A percentile compares a stretch with the other conserved stretches of the same genome.
Evolutionary conservation across 2,888 invertebrate species (phyloP).

Genomic region (Hydriomena furcata): DNA sequence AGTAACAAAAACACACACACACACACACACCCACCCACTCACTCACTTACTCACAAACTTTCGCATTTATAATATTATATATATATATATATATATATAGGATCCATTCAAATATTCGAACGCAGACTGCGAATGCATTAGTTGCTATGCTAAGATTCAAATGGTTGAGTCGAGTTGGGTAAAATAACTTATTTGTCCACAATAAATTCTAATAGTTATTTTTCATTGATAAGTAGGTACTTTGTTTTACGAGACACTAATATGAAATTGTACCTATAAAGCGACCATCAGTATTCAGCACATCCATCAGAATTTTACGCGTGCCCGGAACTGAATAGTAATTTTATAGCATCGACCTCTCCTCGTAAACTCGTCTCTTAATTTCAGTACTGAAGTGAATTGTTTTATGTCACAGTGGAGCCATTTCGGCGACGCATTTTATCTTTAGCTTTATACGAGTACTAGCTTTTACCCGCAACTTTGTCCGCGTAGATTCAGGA

Average conservation of each 20-base stretch:
- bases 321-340: slow-evolving; percentile 32
- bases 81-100: no score
- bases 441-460: slow-evolving; percentile 7
- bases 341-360: slow-evolving; percentile 36
- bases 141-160: no score
- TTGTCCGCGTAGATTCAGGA: no score
- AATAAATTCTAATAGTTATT: neutral
- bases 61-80: no score
- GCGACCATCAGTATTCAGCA: slow-evolving; percentile 16
- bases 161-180: no score
- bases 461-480: slow-evolving; percentile 1
- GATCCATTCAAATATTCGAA: no score
- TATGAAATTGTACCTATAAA: slow-evolving; percentile 18
- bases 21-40: no score
- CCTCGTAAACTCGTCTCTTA: slow-evolving; percentile 35
- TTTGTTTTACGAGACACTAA: slow-evolving; percentile 32
- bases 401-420: slow-evolving; percentile 34
- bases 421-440: slow-evolving; percentile 16
- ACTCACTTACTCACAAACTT: no score
- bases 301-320: slow-evolving; percentile 32
- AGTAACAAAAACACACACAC: no score
- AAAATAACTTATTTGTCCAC: no score
- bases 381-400: slow-evolving; percentile 34
- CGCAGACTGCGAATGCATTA: no score
- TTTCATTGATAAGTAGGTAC: neutral